Evolutionary conservation across 2,797 vertebrate species (phyloP).

Genomic region (Allochrocebus solatus): DNA sequence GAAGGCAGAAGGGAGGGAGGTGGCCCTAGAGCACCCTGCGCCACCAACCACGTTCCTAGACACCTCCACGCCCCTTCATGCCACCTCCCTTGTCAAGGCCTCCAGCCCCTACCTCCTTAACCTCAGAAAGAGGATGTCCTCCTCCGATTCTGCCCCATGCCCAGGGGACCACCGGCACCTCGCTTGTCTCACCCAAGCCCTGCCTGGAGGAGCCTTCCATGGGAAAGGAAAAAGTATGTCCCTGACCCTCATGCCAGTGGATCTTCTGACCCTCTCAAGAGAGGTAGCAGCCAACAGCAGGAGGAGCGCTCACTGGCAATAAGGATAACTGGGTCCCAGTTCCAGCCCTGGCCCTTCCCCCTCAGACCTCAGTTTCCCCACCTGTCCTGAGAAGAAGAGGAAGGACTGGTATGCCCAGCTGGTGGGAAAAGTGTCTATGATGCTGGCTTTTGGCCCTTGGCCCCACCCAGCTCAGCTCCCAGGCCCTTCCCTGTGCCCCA

Average conservation of each 20-base stretch:
- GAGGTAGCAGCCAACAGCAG: not conserved
- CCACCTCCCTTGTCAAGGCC: not conserved
- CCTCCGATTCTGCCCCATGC: not conserved
- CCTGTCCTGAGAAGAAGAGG: not conserved
- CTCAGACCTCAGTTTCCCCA: not conserved
- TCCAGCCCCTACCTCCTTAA: not conserved
- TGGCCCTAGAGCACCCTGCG: conserved; percentile 5
- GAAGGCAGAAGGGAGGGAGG: not conserved
- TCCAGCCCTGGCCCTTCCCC: not conserved
- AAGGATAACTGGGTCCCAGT: not conserved
- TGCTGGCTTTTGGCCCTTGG: not conserved
- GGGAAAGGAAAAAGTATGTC: not conserved
- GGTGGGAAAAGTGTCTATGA: not conserved
- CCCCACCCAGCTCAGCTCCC: not conserved
- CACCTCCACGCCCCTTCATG: not conserved
- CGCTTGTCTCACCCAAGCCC: not conserved
- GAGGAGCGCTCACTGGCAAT: not conserved
- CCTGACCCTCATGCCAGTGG: not conserved
- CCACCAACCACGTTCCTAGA: conserved; percentile 26
- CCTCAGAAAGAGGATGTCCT: not conserved
- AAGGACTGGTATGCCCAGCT: not conserved
- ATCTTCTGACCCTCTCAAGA: not conserved
- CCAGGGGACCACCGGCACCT: not conserved
- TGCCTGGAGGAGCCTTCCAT: not conserved
- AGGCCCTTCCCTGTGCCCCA: not conserved